A percentile compares a stretch with the other conserved stretches of the same genome.
Evolutionary conservation across 2,113 vertebrate species (phyloP).

Genomic region (Crotalus tigris): DNA sequence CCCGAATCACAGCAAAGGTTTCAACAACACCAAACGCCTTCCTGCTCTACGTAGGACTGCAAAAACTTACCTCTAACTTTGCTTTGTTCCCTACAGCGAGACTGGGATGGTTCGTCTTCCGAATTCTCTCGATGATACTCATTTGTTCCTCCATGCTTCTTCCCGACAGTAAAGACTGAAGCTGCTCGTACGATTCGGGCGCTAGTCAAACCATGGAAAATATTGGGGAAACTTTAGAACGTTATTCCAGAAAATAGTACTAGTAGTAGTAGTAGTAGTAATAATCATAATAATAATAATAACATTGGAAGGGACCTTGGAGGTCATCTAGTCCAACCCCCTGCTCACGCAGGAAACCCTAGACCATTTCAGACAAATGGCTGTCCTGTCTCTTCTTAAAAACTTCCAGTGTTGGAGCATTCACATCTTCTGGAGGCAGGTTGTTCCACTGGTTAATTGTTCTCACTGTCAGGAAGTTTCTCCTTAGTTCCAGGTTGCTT

Average conservation of each 20-base stretch:
- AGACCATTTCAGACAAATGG: no score
- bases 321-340: no score
- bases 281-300: no score
- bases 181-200: constrained; percentile 76
- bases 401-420: no score
- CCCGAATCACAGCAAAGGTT: not conserved
- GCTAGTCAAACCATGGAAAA: constrained; percentile 60
- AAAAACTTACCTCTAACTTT: constrained; percentile 79
- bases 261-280: no score
- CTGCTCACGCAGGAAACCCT: no score
- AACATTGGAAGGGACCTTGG: no score
- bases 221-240: not conserved
- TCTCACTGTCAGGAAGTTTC: no score
- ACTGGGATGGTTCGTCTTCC: constrained; percentile 89
- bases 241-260: not conserved
- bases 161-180: constrained; percentile 75
- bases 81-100: constrained; percentile 87
- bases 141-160: constrained; percentile 79
- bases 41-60: constrained; percentile 3
- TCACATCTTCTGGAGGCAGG: no score
- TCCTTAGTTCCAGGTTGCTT: no score
- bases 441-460: no score
- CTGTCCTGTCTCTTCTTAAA: no score
- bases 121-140: constrained; percentile 84
- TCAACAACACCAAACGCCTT: not conserved